Evolutionary conservation across 2,113 vertebrate genomes (phyloP).

Genomic region (Brachionichthys hirsutus): DNA sequence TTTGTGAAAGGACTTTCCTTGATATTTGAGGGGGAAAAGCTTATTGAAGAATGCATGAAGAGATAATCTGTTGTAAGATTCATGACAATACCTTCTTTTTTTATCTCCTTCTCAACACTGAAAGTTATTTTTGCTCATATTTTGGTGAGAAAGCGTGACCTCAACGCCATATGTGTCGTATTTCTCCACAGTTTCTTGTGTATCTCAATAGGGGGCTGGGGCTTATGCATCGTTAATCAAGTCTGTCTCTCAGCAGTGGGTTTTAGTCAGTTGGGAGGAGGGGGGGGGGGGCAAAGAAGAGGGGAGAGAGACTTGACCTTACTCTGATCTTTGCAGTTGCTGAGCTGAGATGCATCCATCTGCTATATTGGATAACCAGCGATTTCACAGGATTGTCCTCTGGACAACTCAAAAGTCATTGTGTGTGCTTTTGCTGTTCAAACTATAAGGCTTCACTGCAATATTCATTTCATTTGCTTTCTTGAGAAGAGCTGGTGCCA

Average conservation of each 20-base stretch:
- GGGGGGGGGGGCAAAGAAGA: constrained; percentile 14
- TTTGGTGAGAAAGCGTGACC: constrained; percentile 46
- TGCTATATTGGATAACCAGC: constrained; percentile 25
- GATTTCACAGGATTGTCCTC: constrained; percentile 51
- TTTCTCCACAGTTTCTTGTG: constrained; percentile 51
- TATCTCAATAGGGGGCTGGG: constrained; percentile 56
- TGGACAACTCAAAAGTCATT: constrained; percentile 34
- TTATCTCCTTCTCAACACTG: constrained; percentile 2
- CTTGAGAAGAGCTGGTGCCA: constrained; percentile 25
- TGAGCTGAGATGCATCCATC: constrained; percentile 26
- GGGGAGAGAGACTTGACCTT: constrained; percentile 59
- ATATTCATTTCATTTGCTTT: constrained; percentile 54
- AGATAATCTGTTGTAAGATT: constrained; percentile 35
- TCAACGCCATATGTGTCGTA: constrained; percentile 43
- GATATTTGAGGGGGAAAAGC: constrained; percentile 11
- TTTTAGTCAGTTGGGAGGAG: constrained; percentile 34
- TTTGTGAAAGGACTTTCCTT: constrained; percentile 5
- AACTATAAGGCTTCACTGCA: constrained; percentile 57
- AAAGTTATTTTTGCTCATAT: constrained; percentile 47
- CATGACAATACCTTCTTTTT: constrained; percentile 24
- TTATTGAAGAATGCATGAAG: constrained; percentile 39
- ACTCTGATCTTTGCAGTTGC: constrained; percentile 39
- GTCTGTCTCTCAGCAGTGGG: constrained; percentile 64
- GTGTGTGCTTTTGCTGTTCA: constrained; percentile 44
- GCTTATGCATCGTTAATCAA: constrained; percentile 71